Evolutionary conservation across 2,888 invertebrate genomes (phyloP), one percentile per base, ranked within the genome.

Genomic region (Drosophila imparisetae): DNA sequence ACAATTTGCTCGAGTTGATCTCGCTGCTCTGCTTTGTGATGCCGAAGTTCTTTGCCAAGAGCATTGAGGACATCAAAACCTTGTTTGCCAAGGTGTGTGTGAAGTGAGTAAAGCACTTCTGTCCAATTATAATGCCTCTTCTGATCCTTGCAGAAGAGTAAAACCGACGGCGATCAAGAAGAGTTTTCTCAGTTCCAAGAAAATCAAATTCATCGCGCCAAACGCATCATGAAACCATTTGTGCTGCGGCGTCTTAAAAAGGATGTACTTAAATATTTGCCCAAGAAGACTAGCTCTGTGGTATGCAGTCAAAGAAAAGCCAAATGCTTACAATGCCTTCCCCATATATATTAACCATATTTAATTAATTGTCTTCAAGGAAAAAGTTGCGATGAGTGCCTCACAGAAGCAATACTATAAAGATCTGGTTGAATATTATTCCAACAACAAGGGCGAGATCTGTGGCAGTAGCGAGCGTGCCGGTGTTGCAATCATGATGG

Each of bases 151-250:
- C 94, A 94, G 79, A 94, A 94, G 58, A 93, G 91, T 34, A 94
- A 94, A 61, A 92, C 92, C 18, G 94, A 94, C 75, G 92, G 91
- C 4, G 93, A 93, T 0, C 94, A 95, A 13, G 95, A 95, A 11
- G 95, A 95, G 40, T 92, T 94, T 27, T 96, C 96, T 0, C 93
- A 95, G n/a, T 99, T 98, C 93, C 98, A 98, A 91, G 95, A 96
- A 90, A 96, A 97, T 66, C 97, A 98, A 92, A 97, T 99, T 50
- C 95, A 96, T 18, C 97, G 98, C 89, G 99, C 99, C 0, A 98
- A 99, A 92, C 94, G 96, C 58, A 98, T 99, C 80, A 98, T 99
- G 97, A 97, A 97, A 92, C 99, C 99, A 0, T 99, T 99, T 92
- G 96, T 99, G 4, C 94, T 99, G 52, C 94, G 99, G 24, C 94